phyloP scores from a whole-genome alignment of 2,113 vertebrate species.

The Odobenus rosmarus region DNA sequence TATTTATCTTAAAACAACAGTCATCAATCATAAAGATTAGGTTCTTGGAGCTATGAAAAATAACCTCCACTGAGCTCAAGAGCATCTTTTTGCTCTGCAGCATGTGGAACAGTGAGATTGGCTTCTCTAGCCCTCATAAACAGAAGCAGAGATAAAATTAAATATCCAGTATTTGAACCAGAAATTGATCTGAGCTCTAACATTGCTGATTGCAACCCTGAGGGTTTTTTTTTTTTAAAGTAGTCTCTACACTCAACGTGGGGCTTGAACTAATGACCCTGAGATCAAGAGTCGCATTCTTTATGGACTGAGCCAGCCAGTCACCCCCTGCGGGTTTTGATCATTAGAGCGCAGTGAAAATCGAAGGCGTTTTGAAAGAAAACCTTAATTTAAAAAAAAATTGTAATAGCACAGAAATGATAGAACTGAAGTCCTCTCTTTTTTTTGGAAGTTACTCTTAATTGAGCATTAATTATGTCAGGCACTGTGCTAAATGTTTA shows the following conservation, averaged over 20 bases:
- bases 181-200: conserved; percentile 23
- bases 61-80: conserved; percentile 41
- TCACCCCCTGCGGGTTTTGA: background rate
- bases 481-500: background rate
- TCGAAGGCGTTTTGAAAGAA: background rate
- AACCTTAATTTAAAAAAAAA: background rate
- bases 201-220: background rate
- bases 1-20: conserved; percentile 70
- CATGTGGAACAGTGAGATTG: conserved; percentile 36
- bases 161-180: conserved; percentile 41
- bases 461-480: background rate
- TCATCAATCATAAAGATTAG: conserved; percentile 62
- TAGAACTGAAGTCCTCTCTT: background rate
- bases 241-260: background rate
- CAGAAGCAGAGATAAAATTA: conserved; percentile 59
- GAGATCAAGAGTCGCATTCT: background rate
- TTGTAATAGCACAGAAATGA: background rate
- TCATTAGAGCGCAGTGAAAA: conserved; percentile 10
- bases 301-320: background rate
- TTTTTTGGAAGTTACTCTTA: background rate
- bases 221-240: background rate
- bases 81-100: conserved; percentile 41
- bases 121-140: conserved; percentile 67
- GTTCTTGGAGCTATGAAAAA: conserved; percentile 73
- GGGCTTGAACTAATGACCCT: background rate